Base-by-base conservation (phyloP, 2,888 invertebrate genomes). In the Gerris lacustris region DNA sequence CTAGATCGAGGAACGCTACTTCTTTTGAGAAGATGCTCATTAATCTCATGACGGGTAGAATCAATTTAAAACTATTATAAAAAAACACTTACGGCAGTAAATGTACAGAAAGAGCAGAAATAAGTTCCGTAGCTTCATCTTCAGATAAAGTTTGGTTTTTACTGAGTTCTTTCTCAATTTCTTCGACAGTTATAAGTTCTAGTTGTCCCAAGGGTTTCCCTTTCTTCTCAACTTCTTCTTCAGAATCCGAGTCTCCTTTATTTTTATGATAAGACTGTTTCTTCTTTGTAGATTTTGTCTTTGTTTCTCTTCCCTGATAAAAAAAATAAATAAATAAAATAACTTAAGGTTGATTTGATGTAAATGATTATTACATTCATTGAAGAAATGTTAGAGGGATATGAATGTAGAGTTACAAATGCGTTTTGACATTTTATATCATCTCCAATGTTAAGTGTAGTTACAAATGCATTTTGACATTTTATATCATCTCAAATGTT, bases 231-330 rank as follows among this genome's bases (percentile, higher is more conserved):
- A 67, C 47, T 70, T 77, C 68, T 45, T 81, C 82, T 44, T 89
- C 89, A 75, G 88, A 88, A 69, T 86, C 86, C 5, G 89, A 89
- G 73, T 89, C 89, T 77, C 72, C 74, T 67, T 73, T 73, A 69
- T 73, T 73, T 72, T 62, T 62, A n/a, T 62, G 62, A 62, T 11
- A 11, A n/a, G 7, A 64, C 17, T 74, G 76, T 79, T 88, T 87
- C 82, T 94, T 96, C 79, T 96, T 96, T 0, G 91, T 90, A 4
- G 94, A 90, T 79, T 94, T 96, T 0, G 94, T 96, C 83, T 95
- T 96, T 0, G 94, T 94, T 83, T 97, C 96, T 63, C 96, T 84
- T 0, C 96, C 96, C 80, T 79, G 72, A 67, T 73, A 73, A 62
- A 2, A 44, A 47, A 68, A 5, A 67, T 5, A 66, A 55, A 72